Percentiles rank a stretch among this genome's conserved stretches.
Evolutionary conservation across 2,888 invertebrate genomes (phyloP).

Genomic region (Phymatocera aterrima): DNA sequence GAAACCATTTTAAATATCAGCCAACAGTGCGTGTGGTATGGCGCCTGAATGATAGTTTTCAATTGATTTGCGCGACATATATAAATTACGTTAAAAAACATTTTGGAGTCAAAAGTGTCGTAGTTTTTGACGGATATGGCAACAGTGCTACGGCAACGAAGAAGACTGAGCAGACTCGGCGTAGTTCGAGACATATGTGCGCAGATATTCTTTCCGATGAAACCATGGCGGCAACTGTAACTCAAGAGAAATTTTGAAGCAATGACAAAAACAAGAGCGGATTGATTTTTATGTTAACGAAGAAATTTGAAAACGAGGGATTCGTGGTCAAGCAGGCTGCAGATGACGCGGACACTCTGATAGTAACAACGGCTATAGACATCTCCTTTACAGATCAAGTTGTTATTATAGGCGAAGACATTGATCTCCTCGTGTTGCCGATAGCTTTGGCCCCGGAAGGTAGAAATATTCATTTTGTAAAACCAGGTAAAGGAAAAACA

Average conservation of each 20-base stretch:
- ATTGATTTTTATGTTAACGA: slow-evolving; percentile 37
- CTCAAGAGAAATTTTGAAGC: slow-evolving; percentile 46
- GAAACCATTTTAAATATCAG: too few relatives aligned
- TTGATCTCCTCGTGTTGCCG: slow-evolving; percentile 54
- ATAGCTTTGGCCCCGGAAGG: slow-evolving; percentile 43
- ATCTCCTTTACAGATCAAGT: background rate
- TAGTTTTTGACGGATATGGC: slow-evolving; percentile 48
- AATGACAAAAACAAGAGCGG: slow-evolving; percentile 46
- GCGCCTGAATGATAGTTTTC: slow-evolving; percentile 35
- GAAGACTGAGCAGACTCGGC: slow-evolving; percentile 32
- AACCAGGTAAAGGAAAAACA: background rate
- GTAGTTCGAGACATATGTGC: slow-evolving; percentile 14
- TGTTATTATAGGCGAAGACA: background rate
- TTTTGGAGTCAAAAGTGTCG: slow-evolving; percentile 46
- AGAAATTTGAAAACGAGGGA: slow-evolving; percentile 15
- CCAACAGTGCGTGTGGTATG: slow-evolving; percentile 47
- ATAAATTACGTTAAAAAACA: slow-evolving; percentile 45
- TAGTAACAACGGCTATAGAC: slow-evolving; percentile 30
- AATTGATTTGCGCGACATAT: slow-evolving; percentile 41
- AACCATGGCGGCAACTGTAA: slow-evolving; percentile 36
- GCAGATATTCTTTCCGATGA: slow-evolving; percentile 45
- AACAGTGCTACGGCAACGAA: slow-evolving; percentile 40
- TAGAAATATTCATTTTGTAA: background rate
- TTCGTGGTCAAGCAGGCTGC: background rate
- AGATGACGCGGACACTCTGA: background rate